These are phyloP conservation scores for Cladopsammia gracilis DNA, from an alignment of 64 coral and sea anemone genomes.

Conservation along the genomic window DNA sequence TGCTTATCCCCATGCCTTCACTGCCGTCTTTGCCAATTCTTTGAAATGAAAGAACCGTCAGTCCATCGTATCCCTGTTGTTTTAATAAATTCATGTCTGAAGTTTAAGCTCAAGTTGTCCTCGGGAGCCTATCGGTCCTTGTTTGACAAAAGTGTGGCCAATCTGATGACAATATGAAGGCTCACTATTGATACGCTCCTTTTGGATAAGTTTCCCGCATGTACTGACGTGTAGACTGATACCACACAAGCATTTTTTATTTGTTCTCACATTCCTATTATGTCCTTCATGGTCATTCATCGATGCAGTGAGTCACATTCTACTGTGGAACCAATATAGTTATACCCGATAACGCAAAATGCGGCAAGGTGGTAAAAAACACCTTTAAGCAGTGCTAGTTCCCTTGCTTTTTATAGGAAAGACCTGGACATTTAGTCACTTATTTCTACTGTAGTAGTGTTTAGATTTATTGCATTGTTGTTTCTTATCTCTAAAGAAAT, in stretches of 20 bases:
- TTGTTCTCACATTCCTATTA: too few species aligned
- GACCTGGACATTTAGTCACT: not conserved
- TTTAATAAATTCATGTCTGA: too few species aligned
- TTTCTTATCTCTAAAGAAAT: too few species aligned
- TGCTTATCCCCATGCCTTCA: not conserved
- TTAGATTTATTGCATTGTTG: too few species aligned
- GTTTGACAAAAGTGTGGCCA: not conserved
- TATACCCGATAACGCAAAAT: not conserved
- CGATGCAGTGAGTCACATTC: not conserved
- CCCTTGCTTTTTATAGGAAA: not conserved
- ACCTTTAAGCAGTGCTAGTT: not conserved
- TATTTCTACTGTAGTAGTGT: too few species aligned
- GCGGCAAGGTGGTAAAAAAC: not conserved
- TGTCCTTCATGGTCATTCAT: not conserved
- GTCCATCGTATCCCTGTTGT: not conserved
- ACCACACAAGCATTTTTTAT: not conserved
- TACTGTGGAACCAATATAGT: not conserved
- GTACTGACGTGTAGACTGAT: not conserved
- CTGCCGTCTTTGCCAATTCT: not conserved
- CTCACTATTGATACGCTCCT: not conserved
- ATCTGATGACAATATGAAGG: not conserved
- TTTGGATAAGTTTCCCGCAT: not conserved
- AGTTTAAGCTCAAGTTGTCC: not conserved
- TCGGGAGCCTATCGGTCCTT: not conserved
- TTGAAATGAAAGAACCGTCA: not conserved